These are phyloP conservation scores for Trichopoda pennipes DNA, from an alignment of 2,888 invertebrate genomes.

Conservation along the genomic window DNA sequence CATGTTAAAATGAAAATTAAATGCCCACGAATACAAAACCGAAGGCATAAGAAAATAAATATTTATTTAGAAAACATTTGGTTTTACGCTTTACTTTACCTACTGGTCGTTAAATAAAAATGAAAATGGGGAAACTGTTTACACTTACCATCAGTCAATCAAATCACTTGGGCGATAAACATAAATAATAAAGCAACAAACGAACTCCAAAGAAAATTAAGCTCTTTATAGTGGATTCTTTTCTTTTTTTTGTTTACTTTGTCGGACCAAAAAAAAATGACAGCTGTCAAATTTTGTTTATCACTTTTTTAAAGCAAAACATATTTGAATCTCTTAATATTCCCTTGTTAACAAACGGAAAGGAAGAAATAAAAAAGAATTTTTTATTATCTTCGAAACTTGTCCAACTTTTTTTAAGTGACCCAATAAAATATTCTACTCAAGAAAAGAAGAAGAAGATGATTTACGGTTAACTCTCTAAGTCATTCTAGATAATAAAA, in stretches of 20 bases:
- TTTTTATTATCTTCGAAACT: too few relatives aligned
- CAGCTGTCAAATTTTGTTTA: conserved; percentile 69
- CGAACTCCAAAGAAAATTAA: conserved; percentile 46
- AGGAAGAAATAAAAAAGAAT: too few relatives aligned
- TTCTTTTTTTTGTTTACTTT: conserved; percentile 14
- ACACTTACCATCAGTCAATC: conserved; percentile 51
- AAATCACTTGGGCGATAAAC: conserved; percentile 22
- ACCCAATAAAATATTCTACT: too few relatives aligned
- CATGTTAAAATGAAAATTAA: conserved; percentile 19
- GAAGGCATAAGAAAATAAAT: conserved; percentile 46
- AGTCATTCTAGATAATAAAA: too few relatives aligned
- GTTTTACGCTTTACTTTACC: conserved; percentile 25
- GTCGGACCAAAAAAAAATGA: conserved; percentile 46
- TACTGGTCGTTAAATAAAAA: background rate
- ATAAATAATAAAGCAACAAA: background rate
- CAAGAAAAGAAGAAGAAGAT: too few relatives aligned
- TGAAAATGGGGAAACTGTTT: conserved; percentile 35
- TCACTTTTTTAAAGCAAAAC: conserved; percentile 53
- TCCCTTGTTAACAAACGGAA: background rate
- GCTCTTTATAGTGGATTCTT: conserved; percentile 17
- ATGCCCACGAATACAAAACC: conserved; percentile 1
- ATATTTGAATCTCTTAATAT: background rate
- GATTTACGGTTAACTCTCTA: too few relatives aligned
- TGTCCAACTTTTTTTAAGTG: background rate
- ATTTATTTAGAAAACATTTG: conserved; percentile 55